Conservation (phyloP, 1,140 invertebrate genomes). For the Bombus sylvicola region DNA sequence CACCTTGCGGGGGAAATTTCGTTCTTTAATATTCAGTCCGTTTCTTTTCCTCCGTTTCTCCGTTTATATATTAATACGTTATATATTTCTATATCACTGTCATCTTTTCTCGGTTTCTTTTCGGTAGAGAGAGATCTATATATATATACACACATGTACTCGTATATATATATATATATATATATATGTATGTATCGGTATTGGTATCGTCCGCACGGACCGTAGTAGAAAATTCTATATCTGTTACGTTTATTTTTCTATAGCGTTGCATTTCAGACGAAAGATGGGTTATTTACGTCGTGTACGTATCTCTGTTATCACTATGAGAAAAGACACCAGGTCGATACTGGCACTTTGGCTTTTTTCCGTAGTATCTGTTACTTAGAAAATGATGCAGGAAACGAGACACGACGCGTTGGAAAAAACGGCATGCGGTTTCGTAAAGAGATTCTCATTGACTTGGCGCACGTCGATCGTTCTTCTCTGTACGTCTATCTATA, state of each 20-base stretch:
- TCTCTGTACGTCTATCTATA: slow-evolving; percentile 64
- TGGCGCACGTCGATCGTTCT: slow-evolving; percentile 47
- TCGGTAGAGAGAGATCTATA: too few species aligned
- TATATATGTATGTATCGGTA: not conserved
- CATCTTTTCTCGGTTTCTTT: too few species aligned
- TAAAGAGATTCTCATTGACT: slow-evolving; percentile 43
- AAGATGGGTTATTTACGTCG: not conserved
- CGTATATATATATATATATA: too few species aligned
- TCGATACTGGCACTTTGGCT: slow-evolving; percentile 1
- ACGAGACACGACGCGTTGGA: slow-evolving; percentile 16
- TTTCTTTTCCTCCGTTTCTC: not conserved
- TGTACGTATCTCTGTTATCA: not conserved
- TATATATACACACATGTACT: too few species aligned
- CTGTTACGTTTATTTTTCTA: not conserved
- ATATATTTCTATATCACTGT: too few species aligned
- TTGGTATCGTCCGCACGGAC: not conserved
- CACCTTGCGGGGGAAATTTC: not conserved
- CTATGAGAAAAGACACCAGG: not conserved
- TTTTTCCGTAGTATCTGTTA: not conserved
- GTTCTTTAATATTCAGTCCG: not conserved
- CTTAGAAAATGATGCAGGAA: slow-evolving; percentile 32
- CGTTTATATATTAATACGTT: not conserved
- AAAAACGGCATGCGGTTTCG: slow-evolving; percentile 24
- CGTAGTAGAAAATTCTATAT: not conserved
- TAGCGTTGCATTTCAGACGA: not conserved